Base-by-base conservation (phyloP, 2,888 invertebrate species). In the Epinotia brunnichana region DNA sequence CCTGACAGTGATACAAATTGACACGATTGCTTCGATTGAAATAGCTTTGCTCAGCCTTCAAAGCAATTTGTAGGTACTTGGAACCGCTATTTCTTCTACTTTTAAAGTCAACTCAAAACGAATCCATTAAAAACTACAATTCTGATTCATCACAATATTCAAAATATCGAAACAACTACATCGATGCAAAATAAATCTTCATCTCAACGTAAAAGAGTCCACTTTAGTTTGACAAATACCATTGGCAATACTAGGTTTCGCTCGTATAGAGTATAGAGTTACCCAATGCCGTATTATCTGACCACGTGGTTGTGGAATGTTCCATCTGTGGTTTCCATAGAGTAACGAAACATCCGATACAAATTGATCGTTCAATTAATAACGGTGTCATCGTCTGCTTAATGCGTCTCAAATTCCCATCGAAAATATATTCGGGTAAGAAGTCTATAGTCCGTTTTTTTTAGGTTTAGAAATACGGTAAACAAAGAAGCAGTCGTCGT, bases 261-360 rank as follows among this genome's bases (percentile, higher is more conserved):
- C 54, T 5, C 39, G 57, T 59, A 29, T 68, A 29, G 15, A 17
- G 57, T 68, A 44, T 68, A 29, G 15, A 17, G 57, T 68, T 57
- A 59, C 56, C 35, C 24, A 67, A 13, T 57, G 59, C 48, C 29
- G 44, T 35, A 57, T 68, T 68, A 68, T 68, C 67, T 59, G 15
- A 68, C 59, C 67, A 68, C 56, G 67, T 59, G 67, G 44, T 15
- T 24, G 57, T 24, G 41, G 54, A 48, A 54, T 56, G 54, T 54
- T 54, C 35, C 53, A 39, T 21, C 10, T 56, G 66, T 41, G 66
- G 66, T 66, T 41, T 41, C 21, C 21, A 19, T 3, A 9, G 7
- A n/a, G 54, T 15, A 9, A 56, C 66, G 10, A 66, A 39, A n/a
- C 35, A 51, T 54, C n/a, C 24, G 19, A 41, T 41, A 54, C 54